phyloP scores from a whole-genome alignment of 2,888 invertebrate species.

The Chloromyia formosa region DNA sequence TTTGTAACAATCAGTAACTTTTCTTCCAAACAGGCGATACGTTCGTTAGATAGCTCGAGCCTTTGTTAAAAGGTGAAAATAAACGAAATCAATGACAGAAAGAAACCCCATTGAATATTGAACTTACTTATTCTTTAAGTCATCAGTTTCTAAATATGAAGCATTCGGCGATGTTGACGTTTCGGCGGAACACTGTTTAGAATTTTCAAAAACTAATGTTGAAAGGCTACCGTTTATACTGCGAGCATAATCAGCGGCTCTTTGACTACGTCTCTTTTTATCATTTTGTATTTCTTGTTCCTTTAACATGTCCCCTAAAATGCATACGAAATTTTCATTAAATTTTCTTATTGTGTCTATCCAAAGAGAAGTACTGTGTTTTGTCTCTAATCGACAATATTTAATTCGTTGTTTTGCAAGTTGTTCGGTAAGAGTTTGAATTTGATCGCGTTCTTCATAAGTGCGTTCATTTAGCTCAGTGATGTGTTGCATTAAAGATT shows the following conservation, averaged over 20 bases:
- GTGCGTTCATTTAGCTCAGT: constrained; percentile 55
- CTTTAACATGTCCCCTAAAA: constrained; percentile 57
- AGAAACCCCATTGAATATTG: not conserved
- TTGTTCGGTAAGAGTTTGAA: constrained; percentile 54
- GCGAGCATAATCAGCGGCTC: constrained; percentile 59
- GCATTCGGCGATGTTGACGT: constrained; percentile 1
- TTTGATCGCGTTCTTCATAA: constrained; percentile 55
- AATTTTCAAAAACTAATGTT: constrained; percentile 59
- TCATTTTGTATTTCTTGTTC: constrained; percentile 57
- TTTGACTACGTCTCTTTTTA: constrained; percentile 59
- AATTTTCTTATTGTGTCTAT: not conserved
- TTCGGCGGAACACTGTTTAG: constrained; percentile 49
- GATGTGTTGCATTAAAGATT: constrained; percentile 55
- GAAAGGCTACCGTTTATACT: constrained; percentile 52
- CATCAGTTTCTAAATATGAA: constrained; percentile 43
- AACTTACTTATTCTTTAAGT: constrained; percentile 59
- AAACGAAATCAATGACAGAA: not conserved
- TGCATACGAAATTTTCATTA: constrained; percentile 1
- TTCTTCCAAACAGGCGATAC: constrained; percentile 58
- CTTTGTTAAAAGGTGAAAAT: constrained; percentile 50
- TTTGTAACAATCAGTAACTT: constrained; percentile 56
- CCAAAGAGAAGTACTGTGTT: constrained; percentile 54
- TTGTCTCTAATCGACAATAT: constrained; percentile 58
- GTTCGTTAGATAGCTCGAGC: constrained; percentile 59
- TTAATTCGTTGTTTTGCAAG: constrained; percentile 57